Percentiles rank a stretch among this genome's conserved stretches.
phyloP scores from a whole-genome alignment of 2,888 invertebrate species.

The Pheosia gnoma region DNA sequence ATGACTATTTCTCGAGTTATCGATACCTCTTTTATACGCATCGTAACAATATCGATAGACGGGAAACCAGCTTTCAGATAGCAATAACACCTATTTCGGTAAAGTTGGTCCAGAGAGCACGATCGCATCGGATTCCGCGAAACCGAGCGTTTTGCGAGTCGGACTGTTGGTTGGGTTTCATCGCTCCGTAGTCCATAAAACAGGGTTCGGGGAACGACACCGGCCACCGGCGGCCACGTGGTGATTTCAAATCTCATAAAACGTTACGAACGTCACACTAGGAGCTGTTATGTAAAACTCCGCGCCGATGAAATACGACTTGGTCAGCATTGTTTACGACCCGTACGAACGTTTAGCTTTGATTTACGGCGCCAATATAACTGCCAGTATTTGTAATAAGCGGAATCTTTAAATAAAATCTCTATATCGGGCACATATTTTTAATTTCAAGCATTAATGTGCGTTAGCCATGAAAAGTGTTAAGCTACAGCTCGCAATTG shows the following conservation, averaged over 20 bases:
- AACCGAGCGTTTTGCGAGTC: constrained; percentile 55
- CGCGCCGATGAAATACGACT: constrained; percentile 43
- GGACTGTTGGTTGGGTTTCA: constrained; percentile 74
- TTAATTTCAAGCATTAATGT: constrained; percentile 18
- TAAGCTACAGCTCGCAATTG: constrained; percentile 53
- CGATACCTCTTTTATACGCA: too few relatives aligned
- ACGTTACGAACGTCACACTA: constrained; percentile 48
- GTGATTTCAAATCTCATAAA: constrained; percentile 63
- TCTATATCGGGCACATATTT: constrained; percentile 21
- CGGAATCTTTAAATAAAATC: constrained; percentile 43
- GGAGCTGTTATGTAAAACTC: constrained; percentile 44
- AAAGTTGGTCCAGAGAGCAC: constrained; percentile 25
- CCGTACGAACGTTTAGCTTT: constrained; percentile 36
- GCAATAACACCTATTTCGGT: constrained; percentile 42
- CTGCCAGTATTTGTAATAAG: constrained; percentile 36
- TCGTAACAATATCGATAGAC: constrained; percentile 25
- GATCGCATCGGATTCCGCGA: constrained; percentile 53
- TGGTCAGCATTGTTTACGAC: constrained; percentile 46
- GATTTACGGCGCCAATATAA: constrained; percentile 41
- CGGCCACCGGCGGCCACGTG: constrained; percentile 67
- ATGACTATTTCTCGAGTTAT: too few relatives aligned
- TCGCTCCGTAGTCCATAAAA: constrained; percentile 78
- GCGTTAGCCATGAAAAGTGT: constrained; percentile 29
- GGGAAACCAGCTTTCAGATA: constrained; percentile 30
- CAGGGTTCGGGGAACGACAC: constrained; percentile 67